These are phyloP conservation scores for Aratinga solstitialis DNA, from an alignment of 2,797 vertebrate species.

Conservation along the genomic window DNA sequence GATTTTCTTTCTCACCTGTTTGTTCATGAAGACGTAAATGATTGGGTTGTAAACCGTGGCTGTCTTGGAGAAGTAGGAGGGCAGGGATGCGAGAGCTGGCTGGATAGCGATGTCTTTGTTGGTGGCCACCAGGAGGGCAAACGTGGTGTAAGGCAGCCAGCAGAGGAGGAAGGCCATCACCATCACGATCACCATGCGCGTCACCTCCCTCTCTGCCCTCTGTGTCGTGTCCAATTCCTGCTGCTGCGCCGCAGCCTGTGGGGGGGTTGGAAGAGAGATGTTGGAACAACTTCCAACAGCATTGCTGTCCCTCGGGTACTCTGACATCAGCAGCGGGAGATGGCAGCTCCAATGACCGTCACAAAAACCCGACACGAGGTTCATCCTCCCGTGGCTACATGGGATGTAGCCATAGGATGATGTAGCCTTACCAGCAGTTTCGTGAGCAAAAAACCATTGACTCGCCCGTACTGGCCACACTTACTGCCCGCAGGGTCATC, in stretches of 20 bases:
- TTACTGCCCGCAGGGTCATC: slow-evolving; percentile 63
- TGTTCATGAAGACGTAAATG: slow-evolving; percentile 76
- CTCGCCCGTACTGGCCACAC: accelerated
- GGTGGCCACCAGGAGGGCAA: slow-evolving; percentile 66
- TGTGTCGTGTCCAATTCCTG: slow-evolving; percentile 49
- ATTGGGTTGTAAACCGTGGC: slow-evolving; percentile 69
- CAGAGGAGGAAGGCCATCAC: slow-evolving; percentile 69
- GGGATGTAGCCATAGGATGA: neutral
- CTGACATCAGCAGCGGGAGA: neutral
- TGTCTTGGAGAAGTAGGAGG: slow-evolving; percentile 73
- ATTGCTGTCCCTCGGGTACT: neutral
- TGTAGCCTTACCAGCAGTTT: neutral
- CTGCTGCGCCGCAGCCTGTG: slow-evolving; percentile 31
- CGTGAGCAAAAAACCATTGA: accelerated
- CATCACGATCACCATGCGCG: slow-evolving; percentile 66
- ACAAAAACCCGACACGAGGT: neutral
- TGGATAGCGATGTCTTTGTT: slow-evolving; percentile 49
- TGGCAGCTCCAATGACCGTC: neutral
- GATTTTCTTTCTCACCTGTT: slow-evolving; percentile 51
- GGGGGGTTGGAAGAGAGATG: accelerated
- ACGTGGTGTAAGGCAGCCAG: slow-evolving; percentile 71
- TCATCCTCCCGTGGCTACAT: neutral
- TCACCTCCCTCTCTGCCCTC: slow-evolving; percentile 61
- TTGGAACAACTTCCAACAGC: neutral
- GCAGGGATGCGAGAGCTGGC: slow-evolving; percentile 60